Evolutionary conservation across 2,888 invertebrate genomes (phyloP).

Genomic region (Lasioglossum villosulum): DNA sequence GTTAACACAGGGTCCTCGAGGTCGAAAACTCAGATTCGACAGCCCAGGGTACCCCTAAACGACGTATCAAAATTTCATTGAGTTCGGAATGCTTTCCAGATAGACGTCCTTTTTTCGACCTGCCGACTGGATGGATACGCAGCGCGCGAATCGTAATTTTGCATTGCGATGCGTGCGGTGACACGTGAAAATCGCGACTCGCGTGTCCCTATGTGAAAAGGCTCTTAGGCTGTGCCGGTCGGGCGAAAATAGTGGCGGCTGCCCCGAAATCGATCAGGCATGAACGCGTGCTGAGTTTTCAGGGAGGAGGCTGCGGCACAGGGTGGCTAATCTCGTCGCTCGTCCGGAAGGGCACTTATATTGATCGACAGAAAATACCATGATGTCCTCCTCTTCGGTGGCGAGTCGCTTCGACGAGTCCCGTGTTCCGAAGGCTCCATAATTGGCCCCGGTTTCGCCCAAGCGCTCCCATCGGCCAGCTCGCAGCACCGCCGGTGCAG

Average conservation of each 20-base stretch:
- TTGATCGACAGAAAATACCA: conserved; percentile 58
- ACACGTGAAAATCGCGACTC: neutral
- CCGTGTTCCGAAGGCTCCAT: conserved; percentile 37
- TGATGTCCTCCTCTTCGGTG: conserved; percentile 26
- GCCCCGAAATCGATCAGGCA: neutral
- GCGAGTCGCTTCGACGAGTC: conserved; percentile 15
- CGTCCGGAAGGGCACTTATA: conserved; percentile 43
- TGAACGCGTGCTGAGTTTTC: neutral
- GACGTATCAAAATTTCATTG: no score
- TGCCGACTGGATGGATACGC: no score
- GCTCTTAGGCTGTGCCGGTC: neutral
- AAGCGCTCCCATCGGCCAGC: neutral
- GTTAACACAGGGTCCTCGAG: no score
- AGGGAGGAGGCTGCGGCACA: conserved; percentile 18
- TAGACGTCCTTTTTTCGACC: no score
- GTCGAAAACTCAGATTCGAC: no score
- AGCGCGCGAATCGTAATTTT: no score
- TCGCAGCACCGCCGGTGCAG: neutral
- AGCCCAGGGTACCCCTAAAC: no score
- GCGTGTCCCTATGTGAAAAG: neutral
- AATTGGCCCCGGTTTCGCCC: conserved; percentile 33
- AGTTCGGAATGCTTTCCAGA: no score
- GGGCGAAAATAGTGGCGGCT: neutral
- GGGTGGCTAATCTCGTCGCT: conserved; percentile 37
- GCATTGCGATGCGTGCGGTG: neutral